Base-by-base conservation (phyloP, 2,797 vertebrate genomes). In the Myotis myotis region DNA sequence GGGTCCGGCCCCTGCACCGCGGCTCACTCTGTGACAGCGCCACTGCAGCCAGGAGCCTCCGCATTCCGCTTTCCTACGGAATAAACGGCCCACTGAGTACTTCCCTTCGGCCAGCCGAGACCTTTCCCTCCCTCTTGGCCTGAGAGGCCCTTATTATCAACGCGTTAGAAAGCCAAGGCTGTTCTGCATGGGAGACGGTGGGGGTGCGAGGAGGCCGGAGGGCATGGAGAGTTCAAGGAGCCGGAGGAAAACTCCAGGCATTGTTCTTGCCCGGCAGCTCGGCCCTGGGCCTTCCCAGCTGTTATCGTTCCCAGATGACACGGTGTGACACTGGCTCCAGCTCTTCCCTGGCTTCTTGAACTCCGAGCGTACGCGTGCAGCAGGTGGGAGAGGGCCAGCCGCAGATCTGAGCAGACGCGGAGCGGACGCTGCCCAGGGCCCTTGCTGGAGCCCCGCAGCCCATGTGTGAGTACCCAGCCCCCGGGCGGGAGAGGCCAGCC, bases 161-260 rank as follows among this genome's bases (percentile, higher is more conserved):
- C 41, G n/a, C 75, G 75, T 78, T 89, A 86, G 85, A 97, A 95
- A 92, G 91, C 88, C 72, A 89, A 55, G 57, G 33, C 75, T 95
- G 64, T 91, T 94, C 57, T 80, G 86, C 38, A 25, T 23, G 74
- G 81, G 76, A 60, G 72, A 33, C 28, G 28, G 75, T 41, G 25
- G 64, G 89, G 47, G 80, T 64, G 44, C 89, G 60, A 72, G 89
- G 71, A 60, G 89, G 82, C 66, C 70, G 53, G 75, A 92, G 80
- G 76, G 71, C 76, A 36, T 3, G 13, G 75, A 62, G 84, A 94
- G 93, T 85, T 97, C 95, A 82, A n/a, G 57, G 93, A 93, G 22
- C 64, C 49, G 0, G 0, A 64, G 78, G 60, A 85, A 82, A 91
- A 70, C 80, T 70, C 41, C 16, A 64, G 36, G 72, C 87, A 60